Percentiles rank a stretch among this genome's conserved stretches.
phyloP scores from a whole-genome alignment of 2,888 invertebrate genomes.

The Sympetrum striolatum region DNA sequence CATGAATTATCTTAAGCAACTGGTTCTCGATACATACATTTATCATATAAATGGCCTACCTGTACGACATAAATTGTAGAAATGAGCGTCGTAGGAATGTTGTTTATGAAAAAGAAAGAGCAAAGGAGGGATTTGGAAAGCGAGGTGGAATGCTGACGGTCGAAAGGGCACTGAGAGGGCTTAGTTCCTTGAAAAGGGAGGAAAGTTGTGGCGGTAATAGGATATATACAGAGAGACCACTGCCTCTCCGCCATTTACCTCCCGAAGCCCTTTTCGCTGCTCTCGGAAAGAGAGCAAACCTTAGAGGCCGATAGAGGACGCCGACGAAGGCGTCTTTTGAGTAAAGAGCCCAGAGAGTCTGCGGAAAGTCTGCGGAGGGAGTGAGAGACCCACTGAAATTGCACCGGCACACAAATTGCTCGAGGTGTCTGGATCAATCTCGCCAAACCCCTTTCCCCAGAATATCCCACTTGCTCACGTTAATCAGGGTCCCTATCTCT shows the following conservation, averaged over 20 bases:
- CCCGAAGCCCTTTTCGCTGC: not conserved
- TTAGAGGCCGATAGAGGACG: not conserved
- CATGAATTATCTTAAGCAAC: too few relatives aligned
- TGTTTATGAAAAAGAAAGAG: too few relatives aligned
- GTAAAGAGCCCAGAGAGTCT: not conserved
- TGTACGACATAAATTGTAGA: too few relatives aligned
- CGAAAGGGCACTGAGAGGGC: not conserved
- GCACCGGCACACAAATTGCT: not conserved
- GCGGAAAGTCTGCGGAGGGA: not conserved
- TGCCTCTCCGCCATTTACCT: not conserved
- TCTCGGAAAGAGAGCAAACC: not conserved
- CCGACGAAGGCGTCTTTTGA: not conserved
- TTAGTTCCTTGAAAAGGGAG: not conserved
- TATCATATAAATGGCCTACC: too few relatives aligned
- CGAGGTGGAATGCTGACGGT: not conserved
- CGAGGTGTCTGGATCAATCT: not conserved
- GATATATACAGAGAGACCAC: not conserved
- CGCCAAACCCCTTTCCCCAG: not conserved
- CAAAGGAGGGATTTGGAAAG: too few relatives aligned
- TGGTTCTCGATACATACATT: too few relatives aligned
- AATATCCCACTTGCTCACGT: not conserved
- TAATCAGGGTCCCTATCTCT: not conserved
- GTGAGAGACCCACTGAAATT: not conserved
- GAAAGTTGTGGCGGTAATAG: not conserved
- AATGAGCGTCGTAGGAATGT: too few relatives aligned